Conservation (phyloP, 2,888 invertebrate species). For the Acrocera orbiculus region DNA sequence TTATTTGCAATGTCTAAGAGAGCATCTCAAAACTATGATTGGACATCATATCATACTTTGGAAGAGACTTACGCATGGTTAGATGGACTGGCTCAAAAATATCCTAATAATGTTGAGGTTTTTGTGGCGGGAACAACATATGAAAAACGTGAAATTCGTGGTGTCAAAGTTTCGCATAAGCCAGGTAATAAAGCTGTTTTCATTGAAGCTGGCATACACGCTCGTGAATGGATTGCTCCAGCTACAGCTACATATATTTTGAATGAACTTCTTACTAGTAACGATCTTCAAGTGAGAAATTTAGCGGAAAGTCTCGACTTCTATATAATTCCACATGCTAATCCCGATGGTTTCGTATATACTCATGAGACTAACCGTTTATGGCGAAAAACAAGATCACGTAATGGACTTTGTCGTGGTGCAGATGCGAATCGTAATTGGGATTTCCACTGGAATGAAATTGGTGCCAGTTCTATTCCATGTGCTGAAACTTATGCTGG, state of each 20-base stretch:
- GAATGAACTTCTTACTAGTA: conserved; percentile 41
- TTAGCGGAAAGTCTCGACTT: conserved; percentile 45
- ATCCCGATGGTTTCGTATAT: conserved; percentile 61
- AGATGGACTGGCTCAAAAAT: conserved; percentile 28
- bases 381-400: conserved; percentile 47
- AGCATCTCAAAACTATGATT: conserved; percentile 13
- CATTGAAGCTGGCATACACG: conserved; percentile 48
- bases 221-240: conserved; percentile 59
- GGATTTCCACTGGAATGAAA: conserved; percentile 42
- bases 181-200: conserved; percentile 37
- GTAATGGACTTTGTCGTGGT: conserved; percentile 32
- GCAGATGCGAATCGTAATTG: conserved; percentile 48
- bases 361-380: conserved; percentile 42
- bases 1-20: not conserved
- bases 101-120: conserved; percentile 34
- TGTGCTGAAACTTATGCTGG: conserved; percentile 35
- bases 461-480: conserved; percentile 32
- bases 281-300: conserved; percentile 31
- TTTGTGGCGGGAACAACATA: conserved; percentile 36
- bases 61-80: conserved; percentile 39
- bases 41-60: conserved; percentile 23
- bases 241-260: conserved; percentile 44
- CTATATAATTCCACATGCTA: conserved; percentile 55
- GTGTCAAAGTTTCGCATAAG: conserved; percentile 27
- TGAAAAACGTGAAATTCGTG: conserved; percentile 32